Evolutionary conservation across 2,113 vertebrate species (phyloP).

Genomic region (Thermophis baileyi): DNA sequence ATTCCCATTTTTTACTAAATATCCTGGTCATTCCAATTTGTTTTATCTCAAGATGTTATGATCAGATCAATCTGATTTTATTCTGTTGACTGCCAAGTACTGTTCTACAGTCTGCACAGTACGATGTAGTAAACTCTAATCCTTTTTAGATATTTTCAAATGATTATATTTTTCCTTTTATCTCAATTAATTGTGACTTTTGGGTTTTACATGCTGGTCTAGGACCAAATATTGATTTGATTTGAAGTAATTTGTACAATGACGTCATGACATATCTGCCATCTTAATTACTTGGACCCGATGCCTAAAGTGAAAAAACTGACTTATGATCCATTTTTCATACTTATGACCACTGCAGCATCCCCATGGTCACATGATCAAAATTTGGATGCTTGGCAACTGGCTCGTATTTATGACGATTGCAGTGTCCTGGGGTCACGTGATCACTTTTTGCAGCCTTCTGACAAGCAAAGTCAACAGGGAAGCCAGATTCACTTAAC

Average conservation of each 20-base stretch:
- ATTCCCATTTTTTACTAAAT: not conserved
- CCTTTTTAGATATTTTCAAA: not conserved
- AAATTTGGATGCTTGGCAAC: not conserved
- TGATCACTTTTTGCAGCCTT: not conserved
- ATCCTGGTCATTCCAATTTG: not conserved
- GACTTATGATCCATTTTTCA: not conserved
- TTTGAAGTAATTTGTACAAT: not conserved
- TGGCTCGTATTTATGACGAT: not conserved
- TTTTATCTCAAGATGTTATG: not conserved
- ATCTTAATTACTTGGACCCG: not conserved
- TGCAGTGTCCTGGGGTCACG: not conserved
- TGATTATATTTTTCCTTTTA: not conserved
- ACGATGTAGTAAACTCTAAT: not conserved
- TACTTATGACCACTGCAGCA: not conserved
- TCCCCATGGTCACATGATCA: not conserved
- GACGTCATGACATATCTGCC: not conserved
- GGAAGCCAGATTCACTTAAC: not conserved
- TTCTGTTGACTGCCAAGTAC: not conserved
- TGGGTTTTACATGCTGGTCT: not conserved
- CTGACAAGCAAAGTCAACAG: not conserved
- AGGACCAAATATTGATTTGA: not conserved
- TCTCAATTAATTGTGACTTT: not conserved
- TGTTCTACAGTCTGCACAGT: not conserved
- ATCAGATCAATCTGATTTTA: not conserved
- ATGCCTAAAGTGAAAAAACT: not conserved